phyloP scores from a whole-genome alignment of 2,888 invertebrate genomes.

The Caenorhabditis drosophilae region DNA sequence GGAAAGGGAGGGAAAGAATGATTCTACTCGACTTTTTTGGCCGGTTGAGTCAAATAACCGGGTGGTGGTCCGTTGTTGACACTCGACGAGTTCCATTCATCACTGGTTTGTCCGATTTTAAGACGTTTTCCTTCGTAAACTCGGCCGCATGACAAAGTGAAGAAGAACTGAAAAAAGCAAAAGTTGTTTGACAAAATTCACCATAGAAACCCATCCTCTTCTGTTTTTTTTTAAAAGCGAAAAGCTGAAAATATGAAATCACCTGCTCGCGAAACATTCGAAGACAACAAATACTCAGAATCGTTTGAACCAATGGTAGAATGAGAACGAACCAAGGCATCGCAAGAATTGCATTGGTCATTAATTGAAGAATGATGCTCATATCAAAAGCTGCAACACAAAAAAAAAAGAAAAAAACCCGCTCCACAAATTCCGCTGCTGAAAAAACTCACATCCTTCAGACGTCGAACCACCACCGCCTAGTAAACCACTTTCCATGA shows the following conservation, averaged over 20 bases:
- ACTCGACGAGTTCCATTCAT: background rate
- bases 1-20: no score
- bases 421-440: no score
- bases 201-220: no score
- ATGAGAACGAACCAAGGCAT: conserved; percentile 52
- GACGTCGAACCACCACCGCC: no score
- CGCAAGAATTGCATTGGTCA: conserved; percentile 37
- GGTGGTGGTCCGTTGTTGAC: background rate
- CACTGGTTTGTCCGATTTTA: conserved; percentile 21
- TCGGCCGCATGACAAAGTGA: conserved; percentile 34
- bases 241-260: background rate
- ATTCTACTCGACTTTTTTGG: no score
- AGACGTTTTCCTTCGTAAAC: conserved; percentile 26
- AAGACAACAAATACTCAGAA: conserved; percentile 42
- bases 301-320: conserved; percentile 46
- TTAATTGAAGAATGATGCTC: conserved; percentile 38
- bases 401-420: no score
- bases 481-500: conserved; percentile 28
- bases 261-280: conserved; percentile 48
- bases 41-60: background rate
- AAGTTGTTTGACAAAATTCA: background rate
- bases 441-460: no score
- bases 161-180: conserved; percentile 32
- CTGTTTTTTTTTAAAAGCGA: no score
- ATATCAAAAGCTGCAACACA: no score